A percentile compares a stretch with the other conserved stretches of the same genome.
Conservation (phyloP, 2,888 invertebrate genomes). For the Ichneumoninae sp. region DNA sequence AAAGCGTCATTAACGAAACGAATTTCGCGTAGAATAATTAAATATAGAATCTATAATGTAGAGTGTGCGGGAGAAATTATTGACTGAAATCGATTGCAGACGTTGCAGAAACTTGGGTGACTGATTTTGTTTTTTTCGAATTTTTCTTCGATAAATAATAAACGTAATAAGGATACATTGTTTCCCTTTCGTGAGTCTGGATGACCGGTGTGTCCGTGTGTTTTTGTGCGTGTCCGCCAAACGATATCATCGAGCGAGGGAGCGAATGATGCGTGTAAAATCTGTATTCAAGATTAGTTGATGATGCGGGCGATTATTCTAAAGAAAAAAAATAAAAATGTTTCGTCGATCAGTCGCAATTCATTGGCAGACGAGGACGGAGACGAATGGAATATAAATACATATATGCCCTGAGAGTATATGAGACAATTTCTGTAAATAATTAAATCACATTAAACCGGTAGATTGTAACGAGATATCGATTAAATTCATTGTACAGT, state of each 20-base stretch:
- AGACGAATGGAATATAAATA: constrained; percentile 44
- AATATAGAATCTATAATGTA: constrained; percentile 14
- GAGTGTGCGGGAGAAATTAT: constrained; percentile 15
- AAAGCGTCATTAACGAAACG: constrained; percentile 26
- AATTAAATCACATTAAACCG: constrained; percentile 62
- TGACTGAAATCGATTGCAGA: constrained; percentile 16
- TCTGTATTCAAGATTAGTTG: constrained; percentile 25
- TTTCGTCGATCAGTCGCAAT: constrained; percentile 39
- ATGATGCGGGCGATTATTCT: constrained; percentile 48
- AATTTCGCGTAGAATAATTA: constrained; percentile 43
- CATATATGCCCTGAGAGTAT: constrained; percentile 45
- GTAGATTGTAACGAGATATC: constrained; percentile 59
- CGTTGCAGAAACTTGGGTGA: background rate
- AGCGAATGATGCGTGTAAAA: constrained; percentile 37
- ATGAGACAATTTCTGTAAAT: constrained; percentile 61
- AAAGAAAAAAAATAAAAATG: constrained; percentile 35
- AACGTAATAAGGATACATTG: constrained; percentile 40
- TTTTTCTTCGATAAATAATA: constrained; percentile 32
- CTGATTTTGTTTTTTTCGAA: constrained; percentile 18
- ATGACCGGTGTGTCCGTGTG: constrained; percentile 15
- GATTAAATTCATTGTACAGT: constrained; percentile 65
- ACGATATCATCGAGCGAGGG: constrained; percentile 49
- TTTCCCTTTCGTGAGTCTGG: constrained; percentile 42
- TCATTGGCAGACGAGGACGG: constrained; percentile 37
- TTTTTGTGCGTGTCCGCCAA: constrained; percentile 30